Evolutionary conservation across 2,888 invertebrate species (phyloP).

Genomic region (Idaea biselata): DNA sequence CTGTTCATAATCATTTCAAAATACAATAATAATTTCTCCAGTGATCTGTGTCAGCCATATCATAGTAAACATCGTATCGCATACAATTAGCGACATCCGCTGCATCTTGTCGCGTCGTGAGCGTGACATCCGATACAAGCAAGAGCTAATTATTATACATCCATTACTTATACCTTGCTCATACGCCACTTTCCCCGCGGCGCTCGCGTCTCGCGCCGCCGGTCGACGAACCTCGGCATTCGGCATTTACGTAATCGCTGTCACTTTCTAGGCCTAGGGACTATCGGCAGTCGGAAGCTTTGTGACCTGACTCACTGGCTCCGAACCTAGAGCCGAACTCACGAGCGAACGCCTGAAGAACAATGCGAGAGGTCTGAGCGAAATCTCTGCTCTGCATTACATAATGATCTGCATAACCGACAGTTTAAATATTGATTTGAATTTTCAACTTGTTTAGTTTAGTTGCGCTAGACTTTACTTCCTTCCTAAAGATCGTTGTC

Average conservation of each 20-base stretch:
- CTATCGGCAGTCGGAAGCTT: constrained; percentile 10
- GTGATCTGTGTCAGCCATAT: not conserved
- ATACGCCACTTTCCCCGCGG: constrained; percentile 57
- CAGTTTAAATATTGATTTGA: not conserved
- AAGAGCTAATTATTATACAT: constrained; percentile 43
- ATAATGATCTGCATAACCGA: not conserved
- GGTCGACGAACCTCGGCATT: constrained; percentile 65
- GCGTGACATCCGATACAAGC: constrained; percentile 30
- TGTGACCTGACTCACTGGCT: not conserved
- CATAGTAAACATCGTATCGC: not conserved
- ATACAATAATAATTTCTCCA: too few species aligned
- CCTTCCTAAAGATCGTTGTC: not conserved
- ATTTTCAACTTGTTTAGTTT: not conserved
- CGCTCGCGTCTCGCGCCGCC: constrained; percentile 35
- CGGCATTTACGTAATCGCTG: constrained; percentile 72
- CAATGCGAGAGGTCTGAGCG: not conserved
- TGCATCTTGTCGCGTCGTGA: constrained; percentile 5
- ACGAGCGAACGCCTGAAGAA: not conserved
- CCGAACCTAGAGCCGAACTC: not conserved
- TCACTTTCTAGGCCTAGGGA: constrained; percentile 69
- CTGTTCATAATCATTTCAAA: too few species aligned
- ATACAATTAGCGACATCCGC: not conserved
- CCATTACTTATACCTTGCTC: constrained; percentile 36
- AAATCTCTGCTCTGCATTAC: not conserved
- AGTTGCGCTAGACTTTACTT: not conserved